phyloP scores from a whole-genome alignment of 1,140 invertebrate species.

The Cecropterus lyciades region DNA sequence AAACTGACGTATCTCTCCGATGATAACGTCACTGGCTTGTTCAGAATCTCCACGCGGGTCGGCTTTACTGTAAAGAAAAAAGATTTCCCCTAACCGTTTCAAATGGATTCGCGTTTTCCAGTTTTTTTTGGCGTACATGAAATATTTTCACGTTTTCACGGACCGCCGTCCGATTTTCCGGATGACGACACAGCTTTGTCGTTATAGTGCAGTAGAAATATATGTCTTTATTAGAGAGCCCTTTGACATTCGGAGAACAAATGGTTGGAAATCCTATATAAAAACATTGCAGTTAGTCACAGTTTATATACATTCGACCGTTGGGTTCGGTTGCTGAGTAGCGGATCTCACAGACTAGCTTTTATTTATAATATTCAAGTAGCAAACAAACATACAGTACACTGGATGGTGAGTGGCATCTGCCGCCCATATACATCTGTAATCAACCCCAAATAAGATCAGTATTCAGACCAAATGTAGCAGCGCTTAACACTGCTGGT shows the following conservation, averaged over 20 bases:
- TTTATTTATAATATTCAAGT: no score
- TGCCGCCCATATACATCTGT: no score
- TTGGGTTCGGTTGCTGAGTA: no score
- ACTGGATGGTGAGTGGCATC: no score
- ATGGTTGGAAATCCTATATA: slow-evolving; percentile 1
- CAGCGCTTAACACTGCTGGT: no score
- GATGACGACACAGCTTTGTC: slow-evolving; percentile 15
- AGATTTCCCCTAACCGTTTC: slow-evolving; percentile 27
- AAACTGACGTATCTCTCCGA: slow-evolving; percentile 91
- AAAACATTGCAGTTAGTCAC: no score
- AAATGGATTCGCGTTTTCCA: slow-evolving; percentile 30
- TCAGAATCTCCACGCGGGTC: slow-evolving; percentile 89
- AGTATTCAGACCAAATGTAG: no score
- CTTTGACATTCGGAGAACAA: slow-evolving; percentile 16
- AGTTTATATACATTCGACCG: no score
- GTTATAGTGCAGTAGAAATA: slow-evolving; percentile 9
- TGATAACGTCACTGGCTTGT: slow-evolving; percentile 90
- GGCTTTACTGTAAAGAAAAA: slow-evolving; percentile 88
- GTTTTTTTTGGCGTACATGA: slow-evolving; percentile 18
- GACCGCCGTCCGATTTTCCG: slow-evolving; percentile 20
- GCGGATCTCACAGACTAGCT: no score
- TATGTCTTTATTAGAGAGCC: slow-evolving; percentile 18
- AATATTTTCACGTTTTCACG: slow-evolving; percentile 21
- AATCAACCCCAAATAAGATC: no score
- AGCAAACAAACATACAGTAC: no score